phyloP scores from a whole-genome alignment of 2,113 vertebrate genomes.

The Hyperoodon ampullatus region DNA sequence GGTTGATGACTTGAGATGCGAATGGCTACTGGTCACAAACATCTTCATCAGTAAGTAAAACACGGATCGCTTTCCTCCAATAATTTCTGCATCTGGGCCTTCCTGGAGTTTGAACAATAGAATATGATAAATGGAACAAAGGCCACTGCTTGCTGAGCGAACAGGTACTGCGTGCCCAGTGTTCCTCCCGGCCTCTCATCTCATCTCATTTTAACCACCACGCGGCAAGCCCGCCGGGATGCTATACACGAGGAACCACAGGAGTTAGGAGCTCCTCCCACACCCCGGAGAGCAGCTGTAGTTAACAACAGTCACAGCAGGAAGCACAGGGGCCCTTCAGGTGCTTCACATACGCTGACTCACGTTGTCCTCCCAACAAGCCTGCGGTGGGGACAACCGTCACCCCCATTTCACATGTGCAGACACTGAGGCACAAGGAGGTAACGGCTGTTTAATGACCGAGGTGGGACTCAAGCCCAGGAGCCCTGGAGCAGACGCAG shows the following conservation, averaged over 20 bases:
- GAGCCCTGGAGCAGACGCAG: rapidly evolving
- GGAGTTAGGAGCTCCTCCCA: neutral
- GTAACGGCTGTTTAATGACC: no score
- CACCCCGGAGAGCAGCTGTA: neutral
- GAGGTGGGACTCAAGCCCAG: neutral
- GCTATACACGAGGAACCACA: neutral
- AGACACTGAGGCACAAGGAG: neutral
- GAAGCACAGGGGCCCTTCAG: rapidly evolving
- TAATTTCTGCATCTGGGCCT: conserved; percentile 82
- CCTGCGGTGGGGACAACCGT: no score
- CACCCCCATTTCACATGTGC: neutral
- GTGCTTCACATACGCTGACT: rapidly evolving
- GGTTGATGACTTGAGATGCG: conserved; percentile 90
- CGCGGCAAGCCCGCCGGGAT: neutral
- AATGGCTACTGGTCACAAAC: conserved; percentile 90
- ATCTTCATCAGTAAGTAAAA: conserved; percentile 96
- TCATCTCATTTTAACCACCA: neutral
- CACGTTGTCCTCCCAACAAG: neutral
- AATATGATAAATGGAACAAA: neutral
- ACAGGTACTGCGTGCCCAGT: neutral
- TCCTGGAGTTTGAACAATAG: conserved; percentile 82
- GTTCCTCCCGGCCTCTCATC: neutral
- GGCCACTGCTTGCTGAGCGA: no score
- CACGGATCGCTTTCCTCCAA: conserved; percentile 90
- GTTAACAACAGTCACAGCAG: rapidly evolving